phyloP scores from a whole-genome alignment of 2,888 invertebrate genomes.

The Drosophila prolongata region DNA sequence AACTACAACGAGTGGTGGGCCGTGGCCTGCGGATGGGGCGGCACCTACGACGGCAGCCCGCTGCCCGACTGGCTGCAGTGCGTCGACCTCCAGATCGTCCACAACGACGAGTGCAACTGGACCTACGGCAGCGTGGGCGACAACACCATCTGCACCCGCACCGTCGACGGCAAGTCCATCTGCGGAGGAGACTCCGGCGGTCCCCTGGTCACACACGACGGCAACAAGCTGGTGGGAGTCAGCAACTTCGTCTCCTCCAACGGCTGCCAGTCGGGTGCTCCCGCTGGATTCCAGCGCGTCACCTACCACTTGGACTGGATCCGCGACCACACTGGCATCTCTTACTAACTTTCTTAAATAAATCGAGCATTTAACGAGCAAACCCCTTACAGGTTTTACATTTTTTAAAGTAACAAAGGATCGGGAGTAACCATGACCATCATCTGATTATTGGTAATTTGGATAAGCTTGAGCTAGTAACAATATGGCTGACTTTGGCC shows the following conservation, averaged over 20 bases:
- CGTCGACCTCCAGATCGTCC: slow-evolving; percentile 35
- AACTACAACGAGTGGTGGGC: slow-evolving; percentile 44
- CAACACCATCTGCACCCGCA: slow-evolving; percentile 37
- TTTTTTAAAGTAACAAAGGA: not conserved
- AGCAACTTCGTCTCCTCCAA: slow-evolving; percentile 33
- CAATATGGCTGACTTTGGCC: no score
- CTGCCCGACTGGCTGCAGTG: slow-evolving; percentile 40
- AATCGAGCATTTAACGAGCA: not conserved
- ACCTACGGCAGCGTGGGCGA: slow-evolving; percentile 38
- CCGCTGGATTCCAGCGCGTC: slow-evolving; percentile 39
- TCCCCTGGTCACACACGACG: slow-evolving; percentile 41
- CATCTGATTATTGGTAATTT: no score
- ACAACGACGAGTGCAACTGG: slow-evolving; percentile 33
- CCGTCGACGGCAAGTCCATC: slow-evolving; percentile 29
- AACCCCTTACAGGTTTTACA: not conserved
- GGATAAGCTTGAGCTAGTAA: no score
- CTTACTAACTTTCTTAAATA: slow-evolving; percentile 20
- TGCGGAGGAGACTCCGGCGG: slow-evolving; percentile 40
- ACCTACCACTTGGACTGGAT: slow-evolving; percentile 42
- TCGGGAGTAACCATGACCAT: not conserved
- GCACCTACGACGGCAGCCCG: slow-evolving; percentile 39
- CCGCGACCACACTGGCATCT: slow-evolving; percentile 39
- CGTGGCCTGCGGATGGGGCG: slow-evolving; percentile 44
- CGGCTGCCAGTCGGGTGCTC: slow-evolving; percentile 31
- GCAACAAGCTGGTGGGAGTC: slow-evolving; percentile 36